Evolutionary conservation across 2,797 vertebrate species (phyloP).

Genomic region (Sylvilagus floridanus): DNA sequence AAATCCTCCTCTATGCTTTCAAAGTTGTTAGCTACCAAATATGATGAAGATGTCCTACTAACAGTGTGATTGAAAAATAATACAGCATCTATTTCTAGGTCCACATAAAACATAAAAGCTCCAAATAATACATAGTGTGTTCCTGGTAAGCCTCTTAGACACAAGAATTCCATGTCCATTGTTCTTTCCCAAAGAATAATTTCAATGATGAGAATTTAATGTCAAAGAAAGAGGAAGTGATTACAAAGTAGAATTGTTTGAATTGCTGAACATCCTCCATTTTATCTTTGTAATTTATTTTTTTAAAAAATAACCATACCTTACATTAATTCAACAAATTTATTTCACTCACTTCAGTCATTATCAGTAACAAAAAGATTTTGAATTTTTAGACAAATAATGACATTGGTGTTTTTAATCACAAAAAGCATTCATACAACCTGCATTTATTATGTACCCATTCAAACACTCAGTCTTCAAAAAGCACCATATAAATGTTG

Average conservation of each 20-base stretch:
- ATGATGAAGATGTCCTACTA: neutral
- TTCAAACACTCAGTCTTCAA: constrained; percentile 29
- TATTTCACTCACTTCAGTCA: neutral
- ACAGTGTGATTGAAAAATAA: neutral
- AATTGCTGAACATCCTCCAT: neutral
- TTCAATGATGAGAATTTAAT: neutral
- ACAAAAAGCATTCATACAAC: neutral
- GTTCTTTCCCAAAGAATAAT: neutral
- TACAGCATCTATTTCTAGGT: neutral
- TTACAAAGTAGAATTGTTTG: neutral
- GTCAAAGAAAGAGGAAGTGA: neutral
- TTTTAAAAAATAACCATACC: neutral
- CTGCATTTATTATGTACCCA: neutral
- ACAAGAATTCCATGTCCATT: neutral
- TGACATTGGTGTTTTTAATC: neutral
- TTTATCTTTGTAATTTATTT: constrained; percentile 6
- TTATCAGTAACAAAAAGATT: neutral
- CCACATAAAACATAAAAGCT: neutral
- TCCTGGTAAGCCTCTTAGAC: neutral
- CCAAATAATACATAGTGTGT: neutral
- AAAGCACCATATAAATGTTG: neutral
- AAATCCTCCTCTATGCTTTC: neutral
- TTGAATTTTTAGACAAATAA: neutral
- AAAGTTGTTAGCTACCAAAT: neutral
- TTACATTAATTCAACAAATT: neutral